Evolutionary conservation across 2,797 vertebrate species (phyloP).

Genomic region (Smutsia temminckii): DNA sequence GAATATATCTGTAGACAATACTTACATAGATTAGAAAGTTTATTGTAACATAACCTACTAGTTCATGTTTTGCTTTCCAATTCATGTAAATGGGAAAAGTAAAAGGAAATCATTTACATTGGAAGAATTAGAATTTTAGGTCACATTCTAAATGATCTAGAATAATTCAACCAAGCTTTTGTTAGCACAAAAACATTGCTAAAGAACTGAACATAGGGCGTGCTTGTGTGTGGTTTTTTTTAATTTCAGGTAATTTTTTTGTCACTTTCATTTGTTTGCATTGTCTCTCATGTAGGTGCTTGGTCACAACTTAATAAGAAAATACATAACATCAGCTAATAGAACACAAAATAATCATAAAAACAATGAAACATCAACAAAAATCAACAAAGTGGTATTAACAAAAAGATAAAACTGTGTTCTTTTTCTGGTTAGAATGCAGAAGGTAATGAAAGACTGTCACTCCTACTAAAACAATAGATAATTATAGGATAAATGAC

Average conservation of each 20-base stretch:
- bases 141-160: not conserved
- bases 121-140: not conserved
- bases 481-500: not conserved
- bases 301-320: not conserved
- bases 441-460: not conserved
- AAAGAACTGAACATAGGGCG: not conserved
- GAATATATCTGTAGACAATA: not conserved
- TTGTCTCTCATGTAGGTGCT: not conserved
- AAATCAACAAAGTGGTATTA: not conserved
- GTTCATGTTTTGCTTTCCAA: not conserved
- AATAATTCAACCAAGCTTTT: not conserved
- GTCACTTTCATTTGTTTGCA: not conserved
- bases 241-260: not conserved
- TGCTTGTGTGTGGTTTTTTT: not conserved
- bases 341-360: not conserved
- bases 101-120: not conserved
- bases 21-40: not conserved
- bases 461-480: not conserved
- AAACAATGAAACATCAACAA: not conserved
- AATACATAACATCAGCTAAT: not conserved
- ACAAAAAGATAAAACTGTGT: not conserved
- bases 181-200: not conserved
- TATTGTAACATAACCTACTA: not conserved
- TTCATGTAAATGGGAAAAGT: not conserved
- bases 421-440: not conserved